Percentiles rank a stretch among this genome's conserved stretches.
Evolutionary conservation across 2,113 vertebrate genomes (phyloP).

Genomic region (Apus apus): DNA sequence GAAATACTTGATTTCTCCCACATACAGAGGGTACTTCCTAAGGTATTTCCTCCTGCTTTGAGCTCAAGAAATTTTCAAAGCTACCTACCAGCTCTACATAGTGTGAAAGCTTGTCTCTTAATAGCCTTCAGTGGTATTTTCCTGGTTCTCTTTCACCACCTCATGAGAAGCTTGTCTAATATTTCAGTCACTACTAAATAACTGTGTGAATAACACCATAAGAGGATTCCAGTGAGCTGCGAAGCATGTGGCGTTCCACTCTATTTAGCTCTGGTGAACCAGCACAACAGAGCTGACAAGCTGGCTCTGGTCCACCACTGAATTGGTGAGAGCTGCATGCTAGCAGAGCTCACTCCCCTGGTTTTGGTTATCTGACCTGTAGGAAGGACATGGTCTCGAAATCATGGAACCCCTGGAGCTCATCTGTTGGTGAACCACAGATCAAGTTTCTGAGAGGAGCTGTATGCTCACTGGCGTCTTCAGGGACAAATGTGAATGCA

Average conservation of each 20-base stretch:
- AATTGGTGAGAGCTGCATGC: background rate
- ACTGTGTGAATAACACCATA: fast-evolving
- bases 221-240: background rate
- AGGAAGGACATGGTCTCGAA: background rate
- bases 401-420: background rate
- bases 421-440: background rate
- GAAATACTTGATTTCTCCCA: background rate
- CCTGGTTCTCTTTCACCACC: background rate
- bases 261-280: background rate
- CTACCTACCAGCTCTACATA: background rate
- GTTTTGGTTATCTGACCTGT: background rate
- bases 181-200: background rate
- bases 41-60: background rate
- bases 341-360: background rate
- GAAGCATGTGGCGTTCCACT: background rate
- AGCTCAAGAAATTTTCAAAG: background rate
- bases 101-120: background rate
- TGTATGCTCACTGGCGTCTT: background rate
- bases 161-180: background rate
- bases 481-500: background rate
- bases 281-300: background rate
- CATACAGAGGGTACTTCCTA: background rate
- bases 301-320: background rate
- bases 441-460: background rate
- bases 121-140: background rate